Base-by-base conservation (phyloP, 2,797 vertebrate genomes). In the Macrochelys suwanniensis region DNA sequence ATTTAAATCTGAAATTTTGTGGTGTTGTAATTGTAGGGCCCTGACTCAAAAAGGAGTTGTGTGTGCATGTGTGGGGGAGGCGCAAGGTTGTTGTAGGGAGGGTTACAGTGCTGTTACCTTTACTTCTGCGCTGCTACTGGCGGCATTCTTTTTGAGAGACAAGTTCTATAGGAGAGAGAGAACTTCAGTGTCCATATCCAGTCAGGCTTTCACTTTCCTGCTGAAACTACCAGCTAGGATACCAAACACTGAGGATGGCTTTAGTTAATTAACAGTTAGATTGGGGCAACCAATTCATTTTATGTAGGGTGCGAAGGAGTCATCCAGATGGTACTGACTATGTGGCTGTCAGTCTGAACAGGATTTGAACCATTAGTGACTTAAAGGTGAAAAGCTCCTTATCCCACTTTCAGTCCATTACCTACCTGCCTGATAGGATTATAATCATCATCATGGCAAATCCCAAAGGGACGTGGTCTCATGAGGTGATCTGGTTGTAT, bases 351-450 rank as follows among this genome's bases (percentile, higher is more conserved):
- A 84, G 53, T 12, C 65, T 25, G 25, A 11, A 76, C 26, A 50
- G 26, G 42, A 68, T 2, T 82, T 84, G n/a, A 84, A 31, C 5
- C 12, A 78, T 45, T 78, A 33, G 59, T 25, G 85, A 17, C 80
- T 82, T 85, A 54, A 85, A 89, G 65, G 11, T 89, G 26, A 78
- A 47, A 90, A 89, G 87, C 16, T 78, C n/a, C 49, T 85, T 94
- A 59, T 76, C 33, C 83, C 0, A 0, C 28, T 78, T 28, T 80
- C 68, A 86, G 16, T n/a, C 47, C 15, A 51, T 80, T 23, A 81
- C 7, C 28, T 79, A 56, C 49, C 57, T 89, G 84, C 19, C 5
- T 76, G 28, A 45, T 25, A 57, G 9, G 5, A 16, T 51, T 16
- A 51, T 50, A 42, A 56, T 56, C 54, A 56, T 56, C 21, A 56